Percentiles rank a stretch among this genome's conserved stretches.
These are phyloP conservation scores for Meloidogyne exigua DNA, from an alignment of 1,140 invertebrate species.

Conservation along the genomic window DNA sequence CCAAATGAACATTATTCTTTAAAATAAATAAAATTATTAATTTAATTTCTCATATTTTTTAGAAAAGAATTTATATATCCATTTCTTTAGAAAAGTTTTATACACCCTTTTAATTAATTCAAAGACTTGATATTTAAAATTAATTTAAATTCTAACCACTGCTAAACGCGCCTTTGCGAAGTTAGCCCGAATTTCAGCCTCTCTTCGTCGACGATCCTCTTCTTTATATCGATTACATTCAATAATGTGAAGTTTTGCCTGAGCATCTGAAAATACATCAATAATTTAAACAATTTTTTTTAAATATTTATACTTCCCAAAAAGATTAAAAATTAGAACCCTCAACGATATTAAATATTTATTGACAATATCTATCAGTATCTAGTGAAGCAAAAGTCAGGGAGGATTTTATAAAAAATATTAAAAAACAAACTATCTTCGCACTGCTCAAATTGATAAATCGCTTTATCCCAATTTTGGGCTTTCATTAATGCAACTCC, in stretches of 20 bases:
- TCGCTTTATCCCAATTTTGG: conserved; percentile 29
- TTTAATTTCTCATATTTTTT: neutral
- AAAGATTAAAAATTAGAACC: too few relatives aligned
- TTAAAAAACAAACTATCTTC: conserved; percentile 28
- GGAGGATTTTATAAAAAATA: too few relatives aligned
- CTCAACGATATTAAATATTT: too few relatives aligned
- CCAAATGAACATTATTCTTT: neutral
- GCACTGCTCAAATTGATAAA: conserved; percentile 30
- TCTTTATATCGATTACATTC: conserved; percentile 30
- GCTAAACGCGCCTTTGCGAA: conserved; percentile 36
- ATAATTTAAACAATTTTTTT: too few relatives aligned
- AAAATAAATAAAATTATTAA: neutral
- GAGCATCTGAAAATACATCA: conserved; percentile 14
- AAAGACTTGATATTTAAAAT: neutral
- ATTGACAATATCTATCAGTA: too few relatives aligned
- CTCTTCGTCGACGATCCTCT: conserved; percentile 33
- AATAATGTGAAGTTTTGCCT: conserved; percentile 21
- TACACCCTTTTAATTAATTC: too few relatives aligned
- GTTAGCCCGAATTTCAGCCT: conserved; percentile 37
- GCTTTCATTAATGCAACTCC: conserved; percentile 38
- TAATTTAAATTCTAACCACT: neutral
- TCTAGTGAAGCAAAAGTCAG: too few relatives aligned
- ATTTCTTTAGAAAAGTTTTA: too few relatives aligned
- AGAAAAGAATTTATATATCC: too few relatives aligned
- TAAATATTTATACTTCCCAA: too few relatives aligned